A percentile compares a stretch with the other conserved stretches of the same genome.
Conservation (phyloP, 2,888 invertebrate genomes). For the Cataglyphis livida region DNA sequence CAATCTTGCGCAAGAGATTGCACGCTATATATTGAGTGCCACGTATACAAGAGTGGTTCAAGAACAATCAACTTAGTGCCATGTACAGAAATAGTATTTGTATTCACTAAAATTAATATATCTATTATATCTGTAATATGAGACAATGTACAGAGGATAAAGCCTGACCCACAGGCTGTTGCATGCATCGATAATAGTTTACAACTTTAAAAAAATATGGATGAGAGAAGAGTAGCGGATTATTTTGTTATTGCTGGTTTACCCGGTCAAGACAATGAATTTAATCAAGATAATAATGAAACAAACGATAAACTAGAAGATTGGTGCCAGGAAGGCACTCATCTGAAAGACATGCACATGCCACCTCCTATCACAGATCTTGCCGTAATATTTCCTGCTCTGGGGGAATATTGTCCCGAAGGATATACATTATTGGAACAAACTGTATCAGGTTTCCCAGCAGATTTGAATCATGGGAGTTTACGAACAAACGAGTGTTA, state of each 20-base stretch:
- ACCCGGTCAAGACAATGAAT: slow-evolving; percentile 86
- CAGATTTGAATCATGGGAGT: slow-evolving; percentile 99
- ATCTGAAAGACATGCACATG: slow-evolving; percentile 92
- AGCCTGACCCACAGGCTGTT: slow-evolving; percentile 3
- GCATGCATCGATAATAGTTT: background rate
- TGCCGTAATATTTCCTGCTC: slow-evolving; percentile 94
- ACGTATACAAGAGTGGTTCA: background rate
- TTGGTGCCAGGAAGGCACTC: slow-evolving; percentile 87
- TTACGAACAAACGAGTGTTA: slow-evolving; percentile 97
- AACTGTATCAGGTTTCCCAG: slow-evolving; percentile 95
- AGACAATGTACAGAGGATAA: background rate
- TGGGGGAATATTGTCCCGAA: slow-evolving; percentile 94
- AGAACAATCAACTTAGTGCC: slow-evolving; percentile 31
- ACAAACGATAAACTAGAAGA: slow-evolving; percentile 79
- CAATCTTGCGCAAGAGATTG: background rate
- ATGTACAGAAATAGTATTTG: slow-evolving; percentile 1
- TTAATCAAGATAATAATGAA: slow-evolving; percentile 88
- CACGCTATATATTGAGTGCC: slow-evolving; percentile 3
- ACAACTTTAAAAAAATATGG: slow-evolving; percentile 87
- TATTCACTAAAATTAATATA: background rate
- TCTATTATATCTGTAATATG: background rate
- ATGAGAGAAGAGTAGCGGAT: slow-evolving; percentile 96
- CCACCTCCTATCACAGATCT: slow-evolving; percentile 98
- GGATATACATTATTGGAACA: slow-evolving; percentile 91
- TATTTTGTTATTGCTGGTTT: slow-evolving; percentile 99